A percentile compares a stretch with the other conserved stretches of the same genome.
phyloP scores from a whole-genome alignment of 2,113 vertebrate species.

The Stigmatopora argus region DNA sequence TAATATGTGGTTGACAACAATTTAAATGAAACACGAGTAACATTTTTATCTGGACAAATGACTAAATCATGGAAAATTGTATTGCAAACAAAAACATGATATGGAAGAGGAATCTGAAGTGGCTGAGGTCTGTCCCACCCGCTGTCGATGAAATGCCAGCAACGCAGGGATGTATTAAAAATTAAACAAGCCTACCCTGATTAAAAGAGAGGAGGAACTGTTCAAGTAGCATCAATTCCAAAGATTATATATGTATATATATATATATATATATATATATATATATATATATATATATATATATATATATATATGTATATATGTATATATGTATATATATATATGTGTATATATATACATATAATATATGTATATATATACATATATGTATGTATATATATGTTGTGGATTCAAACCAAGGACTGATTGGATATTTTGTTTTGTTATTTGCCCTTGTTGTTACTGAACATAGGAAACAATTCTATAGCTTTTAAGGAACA shows the following conservation, averaged over 20 bases:
- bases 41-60: not conserved
- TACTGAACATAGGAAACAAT: not conserved
- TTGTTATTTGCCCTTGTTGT: too few relatives aligned
- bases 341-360: too few relatives aligned
- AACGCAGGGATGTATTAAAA: slow-evolving; percentile 48
- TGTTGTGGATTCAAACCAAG: not conserved
- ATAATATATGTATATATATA: slow-evolving; percentile 24
- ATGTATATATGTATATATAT: slow-evolving; percentile 23
- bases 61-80: not conserved
- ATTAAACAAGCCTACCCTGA: slow-evolving; percentile 43
- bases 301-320: slow-evolving; percentile 25
- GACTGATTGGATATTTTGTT: not conserved
- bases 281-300: slow-evolving; percentile 25
- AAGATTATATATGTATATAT: slow-evolving; percentile 35
- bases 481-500: not conserved
- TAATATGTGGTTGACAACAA: not conserved
- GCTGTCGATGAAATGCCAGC: slow-evolving; percentile 41
- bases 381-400: too few relatives aligned
- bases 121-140: not conserved
- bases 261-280: slow-evolving; percentile 41
- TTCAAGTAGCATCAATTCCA: slow-evolving; percentile 25
- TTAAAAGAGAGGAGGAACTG: slow-evolving; percentile 3
- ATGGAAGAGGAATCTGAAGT: not conserved
- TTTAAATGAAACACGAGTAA: not conserved
- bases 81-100: not conserved